phyloP scores from a whole-genome alignment of 2,113 vertebrate genomes.

The Bufo bufo region DNA sequence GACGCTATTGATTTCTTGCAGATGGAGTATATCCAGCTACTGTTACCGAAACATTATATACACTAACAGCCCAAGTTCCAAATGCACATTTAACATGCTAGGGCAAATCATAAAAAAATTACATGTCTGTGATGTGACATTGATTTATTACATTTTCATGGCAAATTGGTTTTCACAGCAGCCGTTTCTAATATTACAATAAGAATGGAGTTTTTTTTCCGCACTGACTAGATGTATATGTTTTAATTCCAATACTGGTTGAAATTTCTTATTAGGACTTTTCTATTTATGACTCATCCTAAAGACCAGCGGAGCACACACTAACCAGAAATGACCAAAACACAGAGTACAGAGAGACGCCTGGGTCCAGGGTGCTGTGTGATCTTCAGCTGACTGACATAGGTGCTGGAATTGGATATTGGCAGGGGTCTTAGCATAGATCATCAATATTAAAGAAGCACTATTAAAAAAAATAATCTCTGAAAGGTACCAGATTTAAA shows the following conservation, averaged over 20 bases:
- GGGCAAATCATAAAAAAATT: slow-evolving; percentile 17
- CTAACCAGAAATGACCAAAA: too few species aligned
- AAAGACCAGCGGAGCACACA: too few species aligned
- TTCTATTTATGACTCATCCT: too few species aligned
- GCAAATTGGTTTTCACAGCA: slow-evolving; percentile 45
- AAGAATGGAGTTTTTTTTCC: background rate
- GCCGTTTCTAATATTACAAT: slow-evolving; percentile 12
- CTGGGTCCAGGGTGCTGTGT: too few species aligned
- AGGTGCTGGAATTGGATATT: too few species aligned
- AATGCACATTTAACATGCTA: slow-evolving; percentile 33
- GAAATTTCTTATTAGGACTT: background rate
- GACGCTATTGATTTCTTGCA: slow-evolving; percentile 53
- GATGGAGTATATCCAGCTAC: slow-evolving; percentile 52
- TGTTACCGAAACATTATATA: slow-evolving; percentile 52
- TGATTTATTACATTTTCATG: slow-evolving; percentile 49
- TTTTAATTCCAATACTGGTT: background rate
- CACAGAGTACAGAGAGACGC: too few species aligned
- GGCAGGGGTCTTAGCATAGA: too few species aligned
- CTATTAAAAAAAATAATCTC: too few species aligned
- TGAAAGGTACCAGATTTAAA: too few species aligned
- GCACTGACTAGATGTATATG: background rate
- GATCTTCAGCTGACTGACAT: too few species aligned
- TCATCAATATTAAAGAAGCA: too few species aligned
- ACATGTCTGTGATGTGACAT: background rate
- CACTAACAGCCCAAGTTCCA: slow-evolving; percentile 32